A percentile compares a stretch with the other conserved stretches of the same genome.
Evolutionary conservation across 2,797 vertebrate species (phyloP).

Genomic region (Esox masquinongy): DNA sequence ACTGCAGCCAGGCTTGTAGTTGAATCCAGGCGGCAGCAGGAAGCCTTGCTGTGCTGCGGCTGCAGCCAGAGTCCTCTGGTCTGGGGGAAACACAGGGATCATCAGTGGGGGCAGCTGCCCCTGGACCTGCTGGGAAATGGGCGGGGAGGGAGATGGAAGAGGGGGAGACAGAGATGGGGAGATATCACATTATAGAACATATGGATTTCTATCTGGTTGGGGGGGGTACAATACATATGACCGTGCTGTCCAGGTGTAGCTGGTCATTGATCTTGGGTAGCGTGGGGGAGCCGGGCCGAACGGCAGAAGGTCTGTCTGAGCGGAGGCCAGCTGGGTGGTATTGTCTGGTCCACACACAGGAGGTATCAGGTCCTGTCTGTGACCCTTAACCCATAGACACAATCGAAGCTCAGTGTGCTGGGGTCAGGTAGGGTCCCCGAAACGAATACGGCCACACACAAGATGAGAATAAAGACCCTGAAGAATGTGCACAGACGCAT

Average conservation of each 20-base stretch:
- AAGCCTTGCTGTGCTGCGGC: conserved; percentile 98
- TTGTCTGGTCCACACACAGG: background rate
- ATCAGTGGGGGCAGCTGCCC: conserved; percentile 97
- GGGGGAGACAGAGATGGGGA: conserved; percentile 10
- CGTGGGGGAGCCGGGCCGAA: conserved; percentile 4
- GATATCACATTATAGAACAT: conserved; percentile 10
- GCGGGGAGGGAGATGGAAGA: conserved; percentile 69
- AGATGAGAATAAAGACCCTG: background rate
- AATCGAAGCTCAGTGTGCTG: background rate
- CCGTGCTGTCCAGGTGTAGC: conserved; percentile 1
- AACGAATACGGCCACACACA: background rate
- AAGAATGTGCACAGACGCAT: conserved; percentile 3
- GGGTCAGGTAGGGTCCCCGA: background rate
- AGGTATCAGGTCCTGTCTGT: conserved; percentile 6
- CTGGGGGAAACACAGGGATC: conserved; percentile 98
- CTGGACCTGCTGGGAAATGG: conserved; percentile 91
- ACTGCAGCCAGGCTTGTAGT: conserved; percentile 99
- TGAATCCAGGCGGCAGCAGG: conserved; percentile 96
- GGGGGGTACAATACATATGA: conserved; percentile 5
- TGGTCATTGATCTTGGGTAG: conserved; percentile 11
- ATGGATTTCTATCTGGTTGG: background rate
- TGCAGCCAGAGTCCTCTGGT: conserved; percentile 93
- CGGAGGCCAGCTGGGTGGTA: background rate
- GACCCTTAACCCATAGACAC: background rate
- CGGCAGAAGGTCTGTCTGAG: conserved; percentile 1